Evolutionary conservation across 1,140 invertebrate genomes (phyloP).

Genomic region (Zaprionus ghesquierei): DNA sequence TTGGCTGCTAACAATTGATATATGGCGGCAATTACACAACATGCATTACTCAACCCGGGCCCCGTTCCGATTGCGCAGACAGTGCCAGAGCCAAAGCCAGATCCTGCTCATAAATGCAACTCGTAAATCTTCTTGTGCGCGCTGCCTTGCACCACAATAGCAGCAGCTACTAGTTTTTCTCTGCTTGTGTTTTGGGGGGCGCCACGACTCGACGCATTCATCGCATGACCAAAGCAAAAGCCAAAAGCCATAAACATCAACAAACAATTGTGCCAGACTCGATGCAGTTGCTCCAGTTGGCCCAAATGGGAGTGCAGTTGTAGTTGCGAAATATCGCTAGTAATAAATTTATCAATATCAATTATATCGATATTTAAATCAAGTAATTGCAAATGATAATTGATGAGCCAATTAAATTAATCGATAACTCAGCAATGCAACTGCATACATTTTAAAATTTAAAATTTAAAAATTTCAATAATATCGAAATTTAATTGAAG

Average conservation of each 20-base stretch:
- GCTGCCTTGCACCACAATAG: constrained; percentile 54
- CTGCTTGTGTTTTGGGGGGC: constrained; percentile 16
- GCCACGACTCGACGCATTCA: constrained; percentile 33
- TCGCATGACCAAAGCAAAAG: constrained; percentile 33
- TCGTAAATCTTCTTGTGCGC: constrained; percentile 66
- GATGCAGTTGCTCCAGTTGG: constrained; percentile 7
- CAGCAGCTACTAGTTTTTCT: constrained; percentile 17
- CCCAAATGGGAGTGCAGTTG: constrained; percentile 15
- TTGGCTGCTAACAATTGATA: constrained; percentile 80
- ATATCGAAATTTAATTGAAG: neutral
- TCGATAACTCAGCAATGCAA: too few species aligned
- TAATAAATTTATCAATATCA: neutral
- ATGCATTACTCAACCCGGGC: constrained; percentile 56
- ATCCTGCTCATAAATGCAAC: constrained; percentile 68
- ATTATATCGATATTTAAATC: neutral
- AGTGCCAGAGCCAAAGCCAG: constrained; percentile 4
- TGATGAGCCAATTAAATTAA: too few species aligned
- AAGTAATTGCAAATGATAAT: too few species aligned
- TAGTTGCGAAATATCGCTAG: neutral
- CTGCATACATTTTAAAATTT: too few species aligned
- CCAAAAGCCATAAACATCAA: constrained; percentile 45
- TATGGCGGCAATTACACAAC: constrained; percentile 71
- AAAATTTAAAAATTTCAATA: neutral
- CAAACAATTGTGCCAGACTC: constrained; percentile 19
- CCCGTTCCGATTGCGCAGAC: neutral